Percentiles rank a stretch among this genome's conserved stretches.
Conservation (phyloP, 2,888 invertebrate genomes). For the Drosophila pegasa region DNA sequence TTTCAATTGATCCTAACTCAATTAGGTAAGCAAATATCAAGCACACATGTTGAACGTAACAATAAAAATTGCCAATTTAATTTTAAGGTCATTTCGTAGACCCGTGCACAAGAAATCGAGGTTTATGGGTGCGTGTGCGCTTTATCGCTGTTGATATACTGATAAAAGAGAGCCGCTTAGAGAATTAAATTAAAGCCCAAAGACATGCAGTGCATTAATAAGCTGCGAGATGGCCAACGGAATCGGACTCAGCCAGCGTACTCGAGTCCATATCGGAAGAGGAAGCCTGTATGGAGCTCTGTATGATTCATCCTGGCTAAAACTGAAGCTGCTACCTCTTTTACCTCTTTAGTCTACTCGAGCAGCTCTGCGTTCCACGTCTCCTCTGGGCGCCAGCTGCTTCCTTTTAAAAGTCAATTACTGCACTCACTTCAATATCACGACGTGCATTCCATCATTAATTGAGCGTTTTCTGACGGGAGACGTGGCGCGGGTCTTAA, state of each 20-base stretch:
- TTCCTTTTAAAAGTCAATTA: slow-evolving; percentile 71
- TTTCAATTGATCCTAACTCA: slow-evolving; percentile 8
- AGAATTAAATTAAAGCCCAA: slow-evolving; percentile 51
- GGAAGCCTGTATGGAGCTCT: slow-evolving; percentile 30
- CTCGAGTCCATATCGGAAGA: slow-evolving; percentile 40
- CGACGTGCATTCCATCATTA: slow-evolving; percentile 58
- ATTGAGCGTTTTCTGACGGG: slow-evolving; percentile 39
- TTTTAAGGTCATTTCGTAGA: slow-evolving; percentile 69
- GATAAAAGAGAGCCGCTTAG: slow-evolving; percentile 67
- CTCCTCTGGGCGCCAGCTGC: slow-evolving; percentile 55
- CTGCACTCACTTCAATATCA: slow-evolving; percentile 28
- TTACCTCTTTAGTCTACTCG: slow-evolving; percentile 16
- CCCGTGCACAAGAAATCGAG: slow-evolving; percentile 48
- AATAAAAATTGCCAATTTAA: slow-evolving; percentile 61
- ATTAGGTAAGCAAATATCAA: slow-evolving; percentile 29
- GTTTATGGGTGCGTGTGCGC: slow-evolving; percentile 80
- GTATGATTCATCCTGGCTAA: slow-evolving; percentile 57
- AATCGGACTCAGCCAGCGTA: not conserved
- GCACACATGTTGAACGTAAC: slow-evolving; percentile 68
- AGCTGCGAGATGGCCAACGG: slow-evolving; percentile 26
- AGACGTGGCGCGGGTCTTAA: slow-evolving; percentile 20
- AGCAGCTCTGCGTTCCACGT: slow-evolving; percentile 22
- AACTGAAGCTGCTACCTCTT: slow-evolving; percentile 17
- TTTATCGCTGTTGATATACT: slow-evolving; percentile 57
- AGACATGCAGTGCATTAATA: slow-evolving; percentile 67